Evolutionary conservation across 1,140 invertebrate species (phyloP), one percentile per base, ranked within the genome.

Genomic region (Saxidomus purpurata): DNA sequence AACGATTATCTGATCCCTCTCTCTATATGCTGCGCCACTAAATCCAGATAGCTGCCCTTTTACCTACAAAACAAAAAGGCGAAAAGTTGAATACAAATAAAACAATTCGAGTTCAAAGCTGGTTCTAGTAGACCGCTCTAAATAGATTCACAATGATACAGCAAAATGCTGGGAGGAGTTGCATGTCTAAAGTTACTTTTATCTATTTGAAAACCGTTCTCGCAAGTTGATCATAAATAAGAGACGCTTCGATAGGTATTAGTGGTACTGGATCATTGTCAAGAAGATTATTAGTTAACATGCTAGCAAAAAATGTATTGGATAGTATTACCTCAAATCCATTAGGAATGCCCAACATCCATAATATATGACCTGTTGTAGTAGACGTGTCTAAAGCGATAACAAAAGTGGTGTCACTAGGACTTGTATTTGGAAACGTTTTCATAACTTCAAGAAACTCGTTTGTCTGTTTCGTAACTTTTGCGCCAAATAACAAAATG

Each of bases 1-100:
- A 28, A 87, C 77, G 11, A 87, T 63, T 17, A 87, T 22, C 74
- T 87, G 84, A 61, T 87, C 84, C 22, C 38, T 47, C 36, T 49
- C 25, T 38, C 36, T 36, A n/a, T 43, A 87, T 1, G 43, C 69
- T 25, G 84, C 84, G 0, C 84, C 84, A 38, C 69, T 71, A 3
- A 55, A 52, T 13, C 69, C 84, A 13, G 69, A 31, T 36, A 87
- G 25, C 40, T 87, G 84, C 9, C 84, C 84, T 77, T 87, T 87
- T 0, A 77, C 52, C 59, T 43, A 11, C n/a, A 71, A 63, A 31
- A 49, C n/a, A 38, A 67, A 38, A 38, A 13, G 61, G 28, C 15
- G 49, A 28, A 17, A 82, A 63, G n/a, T 13, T 61, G 28, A 43
- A 61, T n/a, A 61, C n/a, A n/a, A 82, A 25, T 13, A 11, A 34